Conservation (phyloP, 2,113 vertebrate genomes). For the Oriolus oriolus region DNA sequence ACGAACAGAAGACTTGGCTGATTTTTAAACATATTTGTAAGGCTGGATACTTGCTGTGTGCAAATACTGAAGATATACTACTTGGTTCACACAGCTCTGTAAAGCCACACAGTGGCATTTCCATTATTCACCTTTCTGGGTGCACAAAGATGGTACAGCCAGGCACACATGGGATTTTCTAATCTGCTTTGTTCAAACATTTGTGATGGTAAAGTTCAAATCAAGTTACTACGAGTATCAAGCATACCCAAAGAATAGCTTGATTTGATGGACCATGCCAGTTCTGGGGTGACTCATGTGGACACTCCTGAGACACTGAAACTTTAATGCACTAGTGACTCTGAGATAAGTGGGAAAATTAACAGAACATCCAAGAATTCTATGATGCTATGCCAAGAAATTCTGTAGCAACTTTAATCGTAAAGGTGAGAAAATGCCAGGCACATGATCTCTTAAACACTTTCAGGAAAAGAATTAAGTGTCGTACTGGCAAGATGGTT, state of each 20-base stretch:
- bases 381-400: not conserved
- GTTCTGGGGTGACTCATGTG: not conserved
- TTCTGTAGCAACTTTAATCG: not conserved
- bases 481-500: conserved; percentile 77
- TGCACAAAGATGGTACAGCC: not conserved
- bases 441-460: not conserved
- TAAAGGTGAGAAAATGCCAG: not conserved
- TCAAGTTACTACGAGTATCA: not conserved
- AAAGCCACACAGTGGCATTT: rapidly evolving
- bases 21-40: not conserved
- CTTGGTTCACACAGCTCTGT: not conserved
- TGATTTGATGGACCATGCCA: not conserved
- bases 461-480: not conserved
- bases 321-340: not conserved
- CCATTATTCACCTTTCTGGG: not conserved
- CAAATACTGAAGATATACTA: not conserved
- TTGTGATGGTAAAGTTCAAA: not conserved
- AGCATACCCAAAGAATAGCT: not conserved
- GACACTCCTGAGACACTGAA: not conserved
- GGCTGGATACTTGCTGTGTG: not conserved
- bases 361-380: not conserved
- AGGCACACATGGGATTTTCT: not conserved
- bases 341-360: not conserved
- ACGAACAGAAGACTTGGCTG: not conserved
- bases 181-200: not conserved